phyloP scores from a whole-genome alignment of 2,888 invertebrate genomes.

The Cancer borealis region DNA sequence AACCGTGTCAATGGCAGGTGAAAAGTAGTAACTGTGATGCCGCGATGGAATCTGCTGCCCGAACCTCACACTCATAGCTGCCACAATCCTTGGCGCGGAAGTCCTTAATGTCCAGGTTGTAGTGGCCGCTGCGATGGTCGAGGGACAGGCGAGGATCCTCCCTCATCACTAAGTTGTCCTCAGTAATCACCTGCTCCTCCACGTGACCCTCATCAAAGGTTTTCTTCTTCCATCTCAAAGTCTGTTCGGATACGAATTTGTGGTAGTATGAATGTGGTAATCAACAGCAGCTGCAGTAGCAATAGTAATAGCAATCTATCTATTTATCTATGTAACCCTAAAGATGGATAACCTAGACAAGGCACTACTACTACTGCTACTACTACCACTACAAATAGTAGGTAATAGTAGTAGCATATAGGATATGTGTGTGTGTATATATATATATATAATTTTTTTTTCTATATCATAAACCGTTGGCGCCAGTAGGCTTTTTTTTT shows the following conservation, averaged over 20 bases:
- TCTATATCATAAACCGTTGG: too few species aligned
- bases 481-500: too few species aligned
- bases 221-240: slow-evolving; percentile 70
- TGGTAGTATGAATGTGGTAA: not conserved
- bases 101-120: slow-evolving; percentile 67
- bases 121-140: slow-evolving; percentile 10
- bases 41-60: slow-evolving; percentile 53
- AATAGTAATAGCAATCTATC: not conserved
- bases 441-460: too few species aligned
- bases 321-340: too few species aligned
- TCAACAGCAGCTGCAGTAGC: not conserved
- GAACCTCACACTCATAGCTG: slow-evolving; percentile 65
- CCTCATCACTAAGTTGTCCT: slow-evolving; percentile 57
- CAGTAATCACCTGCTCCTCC: slow-evolving; percentile 63
- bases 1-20: slow-evolving; percentile 55
- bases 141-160: slow-evolving; percentile 61
- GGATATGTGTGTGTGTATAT: not conserved
- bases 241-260: slow-evolving; percentile 27
- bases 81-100: slow-evolving; percentile 72
- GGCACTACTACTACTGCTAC: not conserved
- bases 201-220: slow-evolving; percentile 57
- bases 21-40: slow-evolving; percentile 65
- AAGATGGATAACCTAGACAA: not conserved
- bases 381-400: not conserved
- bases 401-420: not conserved